Evolutionary conservation across 2,797 vertebrate genomes (phyloP).

Genomic region (Cuculus canorus): DNA sequence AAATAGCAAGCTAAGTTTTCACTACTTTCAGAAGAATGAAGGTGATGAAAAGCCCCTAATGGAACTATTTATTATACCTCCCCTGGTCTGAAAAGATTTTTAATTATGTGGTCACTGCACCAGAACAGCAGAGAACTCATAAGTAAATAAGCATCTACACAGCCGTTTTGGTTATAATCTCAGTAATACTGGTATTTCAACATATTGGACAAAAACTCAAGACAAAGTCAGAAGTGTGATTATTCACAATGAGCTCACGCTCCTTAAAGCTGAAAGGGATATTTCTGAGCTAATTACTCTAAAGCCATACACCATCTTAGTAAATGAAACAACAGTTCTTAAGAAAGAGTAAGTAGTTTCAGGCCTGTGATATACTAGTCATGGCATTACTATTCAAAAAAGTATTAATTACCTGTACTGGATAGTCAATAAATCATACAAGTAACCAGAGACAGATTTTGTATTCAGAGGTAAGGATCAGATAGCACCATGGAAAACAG

Average conservation of each 20-base stretch:
- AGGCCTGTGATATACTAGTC: neutral
- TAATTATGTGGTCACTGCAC: neutral
- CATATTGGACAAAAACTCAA: neutral
- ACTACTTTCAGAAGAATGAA: neutral
- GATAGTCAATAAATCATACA: neutral
- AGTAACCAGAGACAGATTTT: neutral
- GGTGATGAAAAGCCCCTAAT: neutral
- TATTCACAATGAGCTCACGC: neutral
- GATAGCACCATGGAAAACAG: neutral
- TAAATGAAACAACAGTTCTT: neutral
- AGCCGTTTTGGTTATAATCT: neutral
- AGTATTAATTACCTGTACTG: neutral
- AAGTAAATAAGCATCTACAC: neutral
- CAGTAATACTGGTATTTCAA: neutral
- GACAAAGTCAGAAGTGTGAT: neutral
- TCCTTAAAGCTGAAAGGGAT: neutral
- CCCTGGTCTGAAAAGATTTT: neutral
- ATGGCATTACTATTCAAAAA: neutral
- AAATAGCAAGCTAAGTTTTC: neutral
- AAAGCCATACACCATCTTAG: neutral
- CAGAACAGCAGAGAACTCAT: fast-evolving
- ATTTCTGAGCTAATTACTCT: neutral
- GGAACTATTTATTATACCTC: neutral
- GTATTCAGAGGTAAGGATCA: neutral
- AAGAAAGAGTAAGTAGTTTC: neutral